Percentiles rank a stretch among this genome's conserved stretches.
phyloP scores from a whole-genome alignment of 2,888 invertebrate species.

The Pyrgus malvae region DNA sequence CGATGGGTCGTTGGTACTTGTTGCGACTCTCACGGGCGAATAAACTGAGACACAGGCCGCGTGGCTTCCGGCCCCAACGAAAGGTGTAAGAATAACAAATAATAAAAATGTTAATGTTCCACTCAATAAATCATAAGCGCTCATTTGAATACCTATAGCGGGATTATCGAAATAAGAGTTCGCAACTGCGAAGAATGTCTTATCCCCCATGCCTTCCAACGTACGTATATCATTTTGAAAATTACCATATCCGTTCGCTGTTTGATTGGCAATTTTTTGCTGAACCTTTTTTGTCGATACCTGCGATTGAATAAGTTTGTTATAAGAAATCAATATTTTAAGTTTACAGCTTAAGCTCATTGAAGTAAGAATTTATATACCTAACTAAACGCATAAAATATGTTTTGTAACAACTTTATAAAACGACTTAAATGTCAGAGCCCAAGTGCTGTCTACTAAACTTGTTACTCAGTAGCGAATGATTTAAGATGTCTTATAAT shows the following conservation, averaged over 20 bases:
- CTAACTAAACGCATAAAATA: no score
- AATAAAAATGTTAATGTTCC: conserved; percentile 83
- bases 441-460: no score
- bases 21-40: conserved; percentile 76
- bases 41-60: conserved; percentile 77
- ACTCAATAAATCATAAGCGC: conserved; percentile 82
- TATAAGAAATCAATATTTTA: conserved; percentile 8
- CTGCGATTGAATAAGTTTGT: not conserved
- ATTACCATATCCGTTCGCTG: conserved; percentile 60
- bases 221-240: conserved; percentile 52
- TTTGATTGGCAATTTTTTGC: conserved; percentile 38
- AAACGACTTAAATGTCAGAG: no score
- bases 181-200: conserved; percentile 54
- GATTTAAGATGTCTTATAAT: not conserved
- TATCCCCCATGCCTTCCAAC: conserved; percentile 46
- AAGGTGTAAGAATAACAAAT: conserved; percentile 82
- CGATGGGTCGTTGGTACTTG: conserved; percentile 58
- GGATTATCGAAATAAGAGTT: conserved; percentile 76
- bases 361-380: no score
- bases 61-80: conserved; percentile 78
- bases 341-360: not conserved
- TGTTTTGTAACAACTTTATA: no score
- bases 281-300: conserved; percentile 23
- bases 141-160: conserved; percentile 79
- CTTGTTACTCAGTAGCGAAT: no score